Evolutionary conservation across 2,797 vertebrate species (phyloP), one percentile per base, ranked within the genome.

Genomic region (Premnoplex brunnescens): DNA sequence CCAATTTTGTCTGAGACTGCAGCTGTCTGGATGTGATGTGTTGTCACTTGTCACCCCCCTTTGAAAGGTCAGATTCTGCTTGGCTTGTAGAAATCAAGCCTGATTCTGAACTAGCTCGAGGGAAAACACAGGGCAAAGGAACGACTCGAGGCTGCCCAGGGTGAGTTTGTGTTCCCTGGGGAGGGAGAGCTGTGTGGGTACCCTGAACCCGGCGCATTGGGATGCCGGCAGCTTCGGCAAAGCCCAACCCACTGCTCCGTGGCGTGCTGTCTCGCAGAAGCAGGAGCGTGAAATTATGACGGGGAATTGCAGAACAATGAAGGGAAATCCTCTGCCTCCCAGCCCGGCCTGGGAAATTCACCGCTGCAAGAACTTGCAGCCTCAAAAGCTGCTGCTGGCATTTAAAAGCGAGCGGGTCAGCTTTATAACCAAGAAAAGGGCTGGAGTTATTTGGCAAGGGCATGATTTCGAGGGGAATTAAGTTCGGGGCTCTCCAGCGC

Each of bases 291-390:
- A 48, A 89, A 48, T 74, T 54, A 63, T 41, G 76, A 75, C 60
- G 68, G 95, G 95, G 82, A 93, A 94, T 95, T 93, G 88, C 83
- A 95, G 89, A 96, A 97, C 95, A 97, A 96, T 96, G 78, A 81
- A 94, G 94, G 95, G 95, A 97, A 97, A 96, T 96, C 92, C 95
- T 97, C 48, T 91, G 59, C 92, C 87, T 93, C 62, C 43, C 28
- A 62, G 75, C 81, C 87, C 76, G 55, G 92, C 76, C 91, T 88
- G 93, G 95, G 95, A 95, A 93, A 82, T 51, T 49, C 74, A 73
- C 86, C 62, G 1, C 68, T 2, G 26, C 56, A 9, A 90, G 92
- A 76, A 76, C 34, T 43, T n/a, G 85, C 52, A 39, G 82, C 60
- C 71, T 69, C 39, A 8, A 67, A 60, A 2, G 3, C 37, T 8